Base-by-base conservation (phyloP, 2,888 invertebrate species). In the Heliconius sara region DNA sequence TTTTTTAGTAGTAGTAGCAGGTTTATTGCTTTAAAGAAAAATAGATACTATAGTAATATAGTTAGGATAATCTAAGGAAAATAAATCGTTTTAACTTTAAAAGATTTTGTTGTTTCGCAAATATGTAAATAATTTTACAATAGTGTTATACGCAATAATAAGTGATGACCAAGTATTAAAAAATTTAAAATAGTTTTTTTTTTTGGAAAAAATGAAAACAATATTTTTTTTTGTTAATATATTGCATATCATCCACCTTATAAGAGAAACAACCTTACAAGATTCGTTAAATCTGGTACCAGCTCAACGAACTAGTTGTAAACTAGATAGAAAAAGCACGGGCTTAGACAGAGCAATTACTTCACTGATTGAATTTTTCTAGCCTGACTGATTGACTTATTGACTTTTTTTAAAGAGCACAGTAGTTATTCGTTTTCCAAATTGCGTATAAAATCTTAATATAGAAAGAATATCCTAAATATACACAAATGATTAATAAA, bases 321-420 rank as follows among this genome's bases (percentile, higher is more conserved):
- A 70, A 70, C 43, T 70, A 70, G 43, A n/a, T 68, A 68, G 25
- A 70, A 43, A 43, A 70, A 16, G 16, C 16, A 16, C 39, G 0
- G n/a, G 25, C 13, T 25, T 1, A 70, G 43, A 70, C 43, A 70
- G 25, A 70, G 43, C 70, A 70, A 70, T 70, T 70, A 70, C 70
- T 47, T 47, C 43, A 43, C 16, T 43, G 43, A 70, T 70, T 70
- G 70, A 70, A 70, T 43, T 47, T 70, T 70, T 47, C 70, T 70
- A 70, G 43, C 70, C 9, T 47, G 43, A 70, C 70, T 70, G 25
- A 70, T n/a, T 43, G 43, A 43, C n/a, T 43, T n/a, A 43, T 68
- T 68, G 68, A 3, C 43, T 70, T 47, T 70, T 43, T 70, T 43
- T 7, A 13, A 63, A 39, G n/a, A 57, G 30, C 2, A 73, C 57